phyloP scores from a whole-genome alignment of 2,797 vertebrate species.

The Tolypeutes matacus region DNA sequence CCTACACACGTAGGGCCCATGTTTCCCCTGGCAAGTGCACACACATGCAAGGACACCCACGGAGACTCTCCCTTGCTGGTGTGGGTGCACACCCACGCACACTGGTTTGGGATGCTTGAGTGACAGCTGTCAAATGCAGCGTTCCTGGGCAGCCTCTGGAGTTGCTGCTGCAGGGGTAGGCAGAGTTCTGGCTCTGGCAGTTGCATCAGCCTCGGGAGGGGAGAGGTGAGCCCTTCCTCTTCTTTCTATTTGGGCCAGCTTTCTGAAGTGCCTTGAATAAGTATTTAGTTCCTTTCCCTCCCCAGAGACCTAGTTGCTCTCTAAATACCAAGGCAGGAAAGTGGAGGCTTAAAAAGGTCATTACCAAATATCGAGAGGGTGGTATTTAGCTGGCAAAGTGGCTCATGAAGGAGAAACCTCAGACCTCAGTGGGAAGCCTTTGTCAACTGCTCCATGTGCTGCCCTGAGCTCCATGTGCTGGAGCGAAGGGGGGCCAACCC shows the following conservation, averaged over 20 bases:
- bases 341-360: slow-evolving; percentile 84
- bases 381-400: slow-evolving; percentile 84
- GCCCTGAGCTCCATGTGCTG: background rate
- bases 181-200: rapidly evolving
- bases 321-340: slow-evolving; percentile 86
- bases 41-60: rapidly evolving
- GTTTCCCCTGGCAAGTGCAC: rapidly evolving
- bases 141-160: background rate
- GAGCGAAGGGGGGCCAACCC: background rate
- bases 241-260: slow-evolving; percentile 67
- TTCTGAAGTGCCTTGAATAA: slow-evolving; percentile 84
- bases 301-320: slow-evolving; percentile 75
- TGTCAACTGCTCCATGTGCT: slow-evolving; percentile 19
- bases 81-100: too few species aligned
- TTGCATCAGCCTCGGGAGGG: background rate
- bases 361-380: slow-evolving; percentile 81
- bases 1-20: rapidly evolving
- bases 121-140: background rate
- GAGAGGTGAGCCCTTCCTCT: slow-evolving; percentile 46
- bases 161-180: background rate
- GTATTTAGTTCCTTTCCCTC: slow-evolving; percentile 80
- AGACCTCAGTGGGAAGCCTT: slow-evolving; percentile 4
- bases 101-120: background rate
- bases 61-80: background rate
- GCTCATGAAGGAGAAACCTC: background rate